Percentiles rank a stretch among this genome's conserved stretches.
Conservation (phyloP, 2,888 invertebrate species). For the Agrotis exclamationis region DNA sequence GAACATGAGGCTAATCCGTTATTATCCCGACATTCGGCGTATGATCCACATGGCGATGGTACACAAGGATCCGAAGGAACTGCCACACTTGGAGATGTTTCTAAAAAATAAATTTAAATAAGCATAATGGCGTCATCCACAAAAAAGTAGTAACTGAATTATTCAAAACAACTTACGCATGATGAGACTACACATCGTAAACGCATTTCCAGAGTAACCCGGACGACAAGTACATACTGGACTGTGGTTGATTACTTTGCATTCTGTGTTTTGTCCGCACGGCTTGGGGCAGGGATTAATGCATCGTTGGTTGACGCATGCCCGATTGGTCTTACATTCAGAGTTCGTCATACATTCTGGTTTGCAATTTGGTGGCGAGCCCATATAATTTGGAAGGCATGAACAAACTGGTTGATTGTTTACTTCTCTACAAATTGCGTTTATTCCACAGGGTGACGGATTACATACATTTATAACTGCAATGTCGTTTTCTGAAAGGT, state of each 20-base stretch:
- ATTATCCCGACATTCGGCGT: constrained; percentile 94
- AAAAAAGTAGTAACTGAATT: not conserved
- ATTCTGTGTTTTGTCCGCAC: constrained; percentile 93
- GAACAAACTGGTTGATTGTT: constrained; percentile 94
- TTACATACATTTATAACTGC: constrained; percentile 92
- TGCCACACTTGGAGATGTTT: constrained; percentile 76
- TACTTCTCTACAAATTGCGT: constrained; percentile 94
- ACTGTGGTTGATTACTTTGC: constrained; percentile 93
- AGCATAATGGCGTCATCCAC: constrained; percentile 8
- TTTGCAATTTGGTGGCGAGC: constrained; percentile 92
- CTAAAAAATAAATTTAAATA: constrained; percentile 67
- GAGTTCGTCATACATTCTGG: constrained; percentile 93
- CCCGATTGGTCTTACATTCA: constrained; percentile 92
- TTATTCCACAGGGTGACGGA: constrained; percentile 94
- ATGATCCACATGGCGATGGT: constrained; percentile 94
- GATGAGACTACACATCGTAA: constrained; percentile 91
- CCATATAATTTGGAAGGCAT: constrained; percentile 93
- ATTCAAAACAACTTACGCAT: constrained; percentile 87
- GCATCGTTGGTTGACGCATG: constrained; percentile 93
- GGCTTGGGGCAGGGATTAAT: constrained; percentile 93
- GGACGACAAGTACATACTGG: constrained; percentile 93
- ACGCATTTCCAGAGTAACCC: constrained; percentile 93
- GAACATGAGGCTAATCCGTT: constrained; percentile 94
- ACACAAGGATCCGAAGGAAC: constrained; percentile 92
- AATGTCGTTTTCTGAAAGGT: constrained; percentile 80